These are phyloP conservation scores for Hipposideros armiger DNA, from an alignment of 2,113 vertebrate species.

Conservation along the genomic window DNA sequence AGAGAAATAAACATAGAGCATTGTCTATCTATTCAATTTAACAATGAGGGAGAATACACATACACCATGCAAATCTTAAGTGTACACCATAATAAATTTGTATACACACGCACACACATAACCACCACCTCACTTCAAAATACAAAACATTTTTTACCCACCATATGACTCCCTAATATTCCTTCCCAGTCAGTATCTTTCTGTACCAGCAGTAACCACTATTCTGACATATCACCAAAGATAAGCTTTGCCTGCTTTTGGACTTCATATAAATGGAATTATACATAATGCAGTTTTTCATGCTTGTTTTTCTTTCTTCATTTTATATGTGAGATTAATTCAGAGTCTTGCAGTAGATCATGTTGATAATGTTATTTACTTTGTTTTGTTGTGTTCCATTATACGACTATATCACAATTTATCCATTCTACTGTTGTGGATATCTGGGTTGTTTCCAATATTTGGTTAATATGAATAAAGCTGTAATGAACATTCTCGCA, in stretches of 20 bases:
- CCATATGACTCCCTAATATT: no score
- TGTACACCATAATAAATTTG: neutral
- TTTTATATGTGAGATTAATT: neutral
- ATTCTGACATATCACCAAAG: neutral
- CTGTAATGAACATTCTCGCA: neutral
- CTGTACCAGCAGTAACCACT: neutral
- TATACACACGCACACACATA: fast-evolving
- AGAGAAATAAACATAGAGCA: neutral
- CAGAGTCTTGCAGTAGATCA: neutral
- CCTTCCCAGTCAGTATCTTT: neutral
- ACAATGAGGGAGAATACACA: neutral
- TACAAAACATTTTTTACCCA: neutral
- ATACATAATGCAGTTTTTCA: neutral
- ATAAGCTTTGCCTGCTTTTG: neutral
- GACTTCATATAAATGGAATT: neutral
- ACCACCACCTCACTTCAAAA: neutral
- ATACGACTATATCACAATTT: neutral
- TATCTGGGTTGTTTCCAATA: neutral
- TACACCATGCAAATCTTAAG: neutral
- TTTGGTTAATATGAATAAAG: neutral
- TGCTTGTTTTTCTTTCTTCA: neutral
- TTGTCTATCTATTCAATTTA: neutral
- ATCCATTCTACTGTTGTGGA: neutral
- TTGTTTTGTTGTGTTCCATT: neutral
- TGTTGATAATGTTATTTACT: neutral